Conservation (phyloP, 2,888 invertebrate species). For the Phaonia tiefii region DNA sequence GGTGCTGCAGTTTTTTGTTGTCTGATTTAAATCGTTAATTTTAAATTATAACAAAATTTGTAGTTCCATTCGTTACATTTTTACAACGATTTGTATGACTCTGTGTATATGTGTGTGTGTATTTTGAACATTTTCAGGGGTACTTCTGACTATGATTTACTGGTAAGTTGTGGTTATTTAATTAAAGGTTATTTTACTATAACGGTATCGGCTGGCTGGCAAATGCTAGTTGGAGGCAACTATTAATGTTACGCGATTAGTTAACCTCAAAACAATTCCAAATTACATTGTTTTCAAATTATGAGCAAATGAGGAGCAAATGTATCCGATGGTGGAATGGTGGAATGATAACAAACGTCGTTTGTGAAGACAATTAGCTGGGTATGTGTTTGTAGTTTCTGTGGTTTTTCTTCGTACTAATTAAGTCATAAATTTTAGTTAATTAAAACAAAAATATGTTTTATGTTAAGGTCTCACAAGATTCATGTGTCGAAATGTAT, state of each 20-base stretch:
- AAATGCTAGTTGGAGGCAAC: neutral
- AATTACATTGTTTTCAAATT: constrained; percentile 31
- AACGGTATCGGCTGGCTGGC: constrained; percentile 29
- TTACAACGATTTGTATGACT: neutral
- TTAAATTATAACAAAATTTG: constrained; percentile 40
- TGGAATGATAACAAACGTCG: constrained; percentile 3
- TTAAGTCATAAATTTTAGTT: constrained; percentile 55
- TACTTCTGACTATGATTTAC: constrained; percentile 39
- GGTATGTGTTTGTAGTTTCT: constrained; percentile 15
- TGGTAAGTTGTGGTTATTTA: constrained; percentile 58
- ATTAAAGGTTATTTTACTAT: constrained; percentile 55
- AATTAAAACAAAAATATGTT: constrained; percentile 38
- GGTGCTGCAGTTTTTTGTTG: constrained; percentile 24
- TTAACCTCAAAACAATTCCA: constrained; percentile 22
- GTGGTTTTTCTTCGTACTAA: constrained; percentile 39
- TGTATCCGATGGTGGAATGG: constrained; percentile 17
- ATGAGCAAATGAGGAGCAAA: neutral
- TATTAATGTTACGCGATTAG: constrained; percentile 10
- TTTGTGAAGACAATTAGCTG: constrained; percentile 29
- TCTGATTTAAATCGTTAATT: constrained; percentile 49
- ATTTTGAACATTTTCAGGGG: neutral
- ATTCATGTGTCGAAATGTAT: neutral
- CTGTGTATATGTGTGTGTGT: too few relatives aligned
- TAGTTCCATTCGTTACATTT: constrained; percentile 3
- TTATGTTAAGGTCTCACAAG: neutral